These are phyloP conservation scores for Macropodus opercularis DNA, from an alignment of 2,797 vertebrate genomes.

Conservation along the genomic window DNA sequence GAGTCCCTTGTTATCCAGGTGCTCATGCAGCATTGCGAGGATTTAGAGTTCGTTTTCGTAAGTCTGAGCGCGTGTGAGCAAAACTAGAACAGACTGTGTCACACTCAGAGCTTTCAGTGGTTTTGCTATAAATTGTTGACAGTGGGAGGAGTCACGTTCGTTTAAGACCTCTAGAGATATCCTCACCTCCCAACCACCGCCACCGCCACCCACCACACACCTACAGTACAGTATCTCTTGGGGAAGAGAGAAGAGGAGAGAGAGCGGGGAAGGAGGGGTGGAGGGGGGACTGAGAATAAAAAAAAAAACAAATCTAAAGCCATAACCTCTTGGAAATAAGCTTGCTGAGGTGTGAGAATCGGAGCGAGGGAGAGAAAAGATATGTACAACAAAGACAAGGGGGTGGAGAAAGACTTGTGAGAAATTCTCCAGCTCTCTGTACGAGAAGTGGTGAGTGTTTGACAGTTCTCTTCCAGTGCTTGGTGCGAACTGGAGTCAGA, in stretches of 20 bases:
- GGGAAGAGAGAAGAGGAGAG: conserved; percentile 63
- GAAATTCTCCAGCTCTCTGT: conserved; percentile 49
- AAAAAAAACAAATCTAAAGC: conserved; percentile 72
- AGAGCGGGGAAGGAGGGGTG: conserved; percentile 48
- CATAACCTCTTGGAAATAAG: conserved; percentile 73
- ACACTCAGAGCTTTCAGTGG: conserved; percentile 18
- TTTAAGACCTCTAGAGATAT: conserved; percentile 64
- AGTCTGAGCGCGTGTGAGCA: conserved; percentile 17
- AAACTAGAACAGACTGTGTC: conserved; percentile 26
- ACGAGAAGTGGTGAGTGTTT: conserved; percentile 58
- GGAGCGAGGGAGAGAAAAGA: conserved; percentile 50
- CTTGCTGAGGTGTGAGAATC: conserved; percentile 69
- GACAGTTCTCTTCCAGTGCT: conserved; percentile 50
- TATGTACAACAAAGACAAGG: conserved; percentile 50
- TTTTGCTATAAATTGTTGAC: conserved; percentile 53
- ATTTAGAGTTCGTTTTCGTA: conserved; percentile 12
- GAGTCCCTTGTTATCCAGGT: neutral
- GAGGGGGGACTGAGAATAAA: conserved; percentile 50
- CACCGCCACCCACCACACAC: conserved; percentile 62
- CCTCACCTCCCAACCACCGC: conserved; percentile 48
- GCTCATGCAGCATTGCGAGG: neutral
- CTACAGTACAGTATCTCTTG: conserved; percentile 71
- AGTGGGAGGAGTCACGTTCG: conserved; percentile 67
- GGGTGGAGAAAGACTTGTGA: conserved; percentile 50
- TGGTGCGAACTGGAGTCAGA: conserved; percentile 45